A percentile compares a stretch with the other conserved stretches of the same genome.
These are phyloP conservation scores for Diabrotica virgifera DNA, from an alignment of 1,140 invertebrate genomes.

Conservation along the genomic window DNA sequence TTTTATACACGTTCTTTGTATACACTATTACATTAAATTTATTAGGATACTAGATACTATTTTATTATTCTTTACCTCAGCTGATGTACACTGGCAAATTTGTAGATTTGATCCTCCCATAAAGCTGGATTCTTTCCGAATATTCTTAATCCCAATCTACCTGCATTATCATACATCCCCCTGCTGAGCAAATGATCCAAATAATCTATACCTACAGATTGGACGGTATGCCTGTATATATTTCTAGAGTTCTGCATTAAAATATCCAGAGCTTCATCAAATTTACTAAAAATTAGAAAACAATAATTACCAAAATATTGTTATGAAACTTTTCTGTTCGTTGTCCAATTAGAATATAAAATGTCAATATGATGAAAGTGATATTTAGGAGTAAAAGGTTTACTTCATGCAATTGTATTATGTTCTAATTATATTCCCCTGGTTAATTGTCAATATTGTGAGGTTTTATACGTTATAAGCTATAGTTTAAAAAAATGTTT, in stretches of 20 bases:
- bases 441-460: no score
- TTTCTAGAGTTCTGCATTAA: constrained; percentile 51
- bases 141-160: constrained; percentile 76
- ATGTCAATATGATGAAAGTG: no score
- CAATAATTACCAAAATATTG: neutral
- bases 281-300: constrained; percentile 58
- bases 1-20: no score
- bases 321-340: neutral
- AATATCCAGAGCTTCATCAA: constrained; percentile 78
- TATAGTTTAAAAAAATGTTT: no score
- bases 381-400: no score
- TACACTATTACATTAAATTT: no score
- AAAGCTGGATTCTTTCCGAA: constrained; percentile 78
- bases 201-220: constrained; percentile 78
- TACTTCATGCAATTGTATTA: no score
- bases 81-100: constrained; percentile 84
- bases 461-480: no score
- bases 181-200: constrained; percentile 77
- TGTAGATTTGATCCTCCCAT: constrained; percentile 93
- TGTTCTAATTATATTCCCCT: no score
- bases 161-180: constrained; percentile 78
- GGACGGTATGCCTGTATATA: constrained; percentile 57
- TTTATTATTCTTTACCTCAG: constrained; percentile 53
- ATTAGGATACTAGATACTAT: no score
- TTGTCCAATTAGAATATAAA: neutral